Evolutionary conservation across 2,797 vertebrate genomes (phyloP).

Genomic region (Phrynocephalus forsythii): DNA sequence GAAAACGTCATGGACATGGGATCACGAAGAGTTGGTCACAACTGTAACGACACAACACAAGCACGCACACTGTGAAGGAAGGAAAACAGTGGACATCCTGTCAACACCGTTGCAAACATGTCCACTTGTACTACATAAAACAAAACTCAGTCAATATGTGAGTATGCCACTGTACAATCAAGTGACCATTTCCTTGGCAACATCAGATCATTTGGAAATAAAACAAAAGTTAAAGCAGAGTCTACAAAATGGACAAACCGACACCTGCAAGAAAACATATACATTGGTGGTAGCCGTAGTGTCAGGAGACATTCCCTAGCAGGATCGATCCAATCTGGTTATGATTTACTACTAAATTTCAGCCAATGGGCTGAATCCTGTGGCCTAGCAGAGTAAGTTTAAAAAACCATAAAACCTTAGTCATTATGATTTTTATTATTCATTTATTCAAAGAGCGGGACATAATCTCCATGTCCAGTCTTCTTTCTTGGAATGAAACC

Average conservation of each 20-base stretch:
- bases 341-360: neutral
- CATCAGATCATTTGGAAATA: conserved; percentile 9
- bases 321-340: neutral
- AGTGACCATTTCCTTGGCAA: accelerated
- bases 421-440: too few relatives aligned
- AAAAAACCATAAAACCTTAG: too few relatives aligned
- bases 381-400: too few relatives aligned
- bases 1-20: too few relatives aligned
- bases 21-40: too few relatives aligned
- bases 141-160: neutral
- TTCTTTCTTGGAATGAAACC: neutral
- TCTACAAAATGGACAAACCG: conserved; percentile 1
- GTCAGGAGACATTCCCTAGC: neutral
- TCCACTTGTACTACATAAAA: too few relatives aligned
- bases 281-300: neutral
- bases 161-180: neutral
- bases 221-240: conserved; percentile 6
- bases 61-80: too few relatives aligned
- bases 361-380: too few relatives aligned
- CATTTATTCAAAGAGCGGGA: neutral
- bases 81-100: too few relatives aligned
- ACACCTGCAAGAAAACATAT: neutral
- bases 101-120: too few relatives aligned
- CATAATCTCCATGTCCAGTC: neutral
- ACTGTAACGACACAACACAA: too few relatives aligned